Percentiles rank a stretch among this genome's conserved stretches.
Conservation (phyloP, 2,113 vertebrate genomes). For the Prunella fulvescens region DNA sequence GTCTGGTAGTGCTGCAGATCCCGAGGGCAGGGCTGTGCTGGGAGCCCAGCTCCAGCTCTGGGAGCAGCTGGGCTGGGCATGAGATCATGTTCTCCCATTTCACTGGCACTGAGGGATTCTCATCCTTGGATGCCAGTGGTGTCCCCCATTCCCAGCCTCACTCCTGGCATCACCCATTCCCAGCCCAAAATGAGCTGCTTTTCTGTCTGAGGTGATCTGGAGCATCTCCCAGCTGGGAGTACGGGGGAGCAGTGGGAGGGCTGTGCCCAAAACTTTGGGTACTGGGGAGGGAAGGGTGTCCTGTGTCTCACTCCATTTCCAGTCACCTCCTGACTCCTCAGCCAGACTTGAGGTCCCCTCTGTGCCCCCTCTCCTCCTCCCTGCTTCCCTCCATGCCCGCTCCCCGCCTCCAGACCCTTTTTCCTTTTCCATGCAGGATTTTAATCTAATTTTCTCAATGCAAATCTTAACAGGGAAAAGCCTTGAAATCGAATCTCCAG, state of each 20-base stretch:
- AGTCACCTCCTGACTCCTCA: not conserved
- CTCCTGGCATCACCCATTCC: not conserved
- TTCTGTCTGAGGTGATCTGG: not conserved
- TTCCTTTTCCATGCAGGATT: not conserved
- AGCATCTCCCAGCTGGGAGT: not conserved
- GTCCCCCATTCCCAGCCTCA: not conserved
- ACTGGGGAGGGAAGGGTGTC: fast-evolving
- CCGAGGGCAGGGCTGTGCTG: fast-evolving
- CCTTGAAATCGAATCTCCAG: constrained; percentile 55
- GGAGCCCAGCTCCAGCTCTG: not conserved
- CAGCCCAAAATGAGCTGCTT: not conserved
- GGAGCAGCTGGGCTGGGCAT: not conserved
- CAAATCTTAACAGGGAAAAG: constrained; percentile 50
- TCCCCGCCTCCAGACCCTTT: not conserved
- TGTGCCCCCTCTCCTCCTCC: not conserved
- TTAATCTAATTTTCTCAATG: constrained; percentile 63
- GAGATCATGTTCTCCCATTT: not conserved
- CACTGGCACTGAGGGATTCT: not conserved
- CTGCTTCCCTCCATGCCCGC: fast-evolving
- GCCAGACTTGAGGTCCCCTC: not conserved
- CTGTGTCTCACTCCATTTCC: not conserved
- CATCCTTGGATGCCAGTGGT: not conserved
- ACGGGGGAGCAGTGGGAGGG: fast-evolving
- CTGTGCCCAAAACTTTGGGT: not conserved
- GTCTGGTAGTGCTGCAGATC: fast-evolving